These are phyloP conservation scores for Diploscapter pachys DNA, from an alignment of 1,140 invertebrate genomes.

Conservation along the genomic window DNA sequence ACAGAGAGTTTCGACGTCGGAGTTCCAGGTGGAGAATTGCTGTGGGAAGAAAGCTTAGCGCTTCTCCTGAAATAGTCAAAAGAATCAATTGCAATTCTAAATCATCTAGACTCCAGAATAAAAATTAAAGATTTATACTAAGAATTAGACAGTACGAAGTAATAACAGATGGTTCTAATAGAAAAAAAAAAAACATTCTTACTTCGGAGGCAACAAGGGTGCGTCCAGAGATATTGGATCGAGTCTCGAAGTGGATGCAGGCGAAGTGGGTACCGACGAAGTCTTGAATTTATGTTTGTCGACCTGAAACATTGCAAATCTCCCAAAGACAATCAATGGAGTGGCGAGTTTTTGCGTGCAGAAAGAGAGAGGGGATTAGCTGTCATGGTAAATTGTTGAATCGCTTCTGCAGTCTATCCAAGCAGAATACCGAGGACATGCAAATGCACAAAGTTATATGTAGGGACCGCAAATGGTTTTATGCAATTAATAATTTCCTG, in stretches of 20 bases:
- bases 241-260: constrained; percentile 2
- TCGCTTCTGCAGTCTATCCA: too few relatives aligned
- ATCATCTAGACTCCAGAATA: neutral
- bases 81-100: neutral
- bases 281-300: too few relatives aligned
- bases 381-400: too few relatives aligned
- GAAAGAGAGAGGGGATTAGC: too few relatives aligned
- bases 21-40: constrained; percentile 8
- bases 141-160: neutral
- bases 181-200: neutral
- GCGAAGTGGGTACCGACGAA: constrained; percentile 9
- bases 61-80: neutral
- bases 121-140: neutral
- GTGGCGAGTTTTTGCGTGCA: too few relatives aligned
- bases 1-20: constrained; percentile 2
- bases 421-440: too few relatives aligned
- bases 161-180: neutral
- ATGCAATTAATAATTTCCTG: too few relatives aligned
- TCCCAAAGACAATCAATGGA: too few relatives aligned
- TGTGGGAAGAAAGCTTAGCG: constrained; percentile 6
- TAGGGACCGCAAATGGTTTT: too few relatives aligned
- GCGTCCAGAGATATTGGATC: constrained; percentile 10
- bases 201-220: neutral
- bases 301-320: too few relatives aligned
- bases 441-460: too few relatives aligned